Percentiles rank a stretch among this genome's conserved stretches.
Conservation (phyloP, 2,113 vertebrate genomes). For the Ceyx cyanopectus region DNA sequence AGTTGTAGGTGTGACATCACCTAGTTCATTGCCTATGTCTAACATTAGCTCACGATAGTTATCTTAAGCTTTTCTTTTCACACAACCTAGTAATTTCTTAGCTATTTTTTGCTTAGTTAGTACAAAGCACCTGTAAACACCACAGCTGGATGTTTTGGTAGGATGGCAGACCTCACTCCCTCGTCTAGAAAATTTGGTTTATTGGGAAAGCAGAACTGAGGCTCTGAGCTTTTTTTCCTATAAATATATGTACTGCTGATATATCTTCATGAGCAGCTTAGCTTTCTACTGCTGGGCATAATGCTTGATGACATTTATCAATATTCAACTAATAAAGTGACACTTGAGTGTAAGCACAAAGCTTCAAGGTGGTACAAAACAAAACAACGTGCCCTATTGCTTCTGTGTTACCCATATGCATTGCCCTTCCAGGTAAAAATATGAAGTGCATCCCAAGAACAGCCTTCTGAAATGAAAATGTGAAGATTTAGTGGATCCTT, state of each 20-base stretch:
- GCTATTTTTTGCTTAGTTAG: slow-evolving; percentile 44
- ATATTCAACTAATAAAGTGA: background rate
- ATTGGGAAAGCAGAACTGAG: background rate
- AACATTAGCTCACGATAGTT: slow-evolving; percentile 9
- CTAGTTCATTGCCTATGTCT: slow-evolving; percentile 21
- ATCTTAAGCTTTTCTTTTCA: slow-evolving; percentile 64
- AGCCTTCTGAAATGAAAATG: background rate
- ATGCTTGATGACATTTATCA: background rate
- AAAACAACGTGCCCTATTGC: background rate
- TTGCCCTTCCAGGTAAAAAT: background rate
- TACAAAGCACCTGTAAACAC: slow-evolving; percentile 41
- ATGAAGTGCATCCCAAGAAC: background rate
- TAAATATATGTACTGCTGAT: background rate
- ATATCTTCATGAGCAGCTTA: background rate
- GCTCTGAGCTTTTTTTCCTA: background rate
- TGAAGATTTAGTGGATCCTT: background rate
- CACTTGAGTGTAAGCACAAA: background rate
- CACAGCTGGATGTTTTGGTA: background rate
- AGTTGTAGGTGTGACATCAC: slow-evolving; percentile 1
- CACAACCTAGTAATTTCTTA: slow-evolving; percentile 57
- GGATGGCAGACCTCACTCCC: background rate
- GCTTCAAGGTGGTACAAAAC: background rate
- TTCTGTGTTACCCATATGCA: background rate
- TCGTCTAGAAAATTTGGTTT: background rate
- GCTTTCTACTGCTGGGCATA: background rate